These are phyloP conservation scores for Hylaea fasciaria DNA, from an alignment of 2,888 invertebrate genomes.

Conservation along the genomic window DNA sequence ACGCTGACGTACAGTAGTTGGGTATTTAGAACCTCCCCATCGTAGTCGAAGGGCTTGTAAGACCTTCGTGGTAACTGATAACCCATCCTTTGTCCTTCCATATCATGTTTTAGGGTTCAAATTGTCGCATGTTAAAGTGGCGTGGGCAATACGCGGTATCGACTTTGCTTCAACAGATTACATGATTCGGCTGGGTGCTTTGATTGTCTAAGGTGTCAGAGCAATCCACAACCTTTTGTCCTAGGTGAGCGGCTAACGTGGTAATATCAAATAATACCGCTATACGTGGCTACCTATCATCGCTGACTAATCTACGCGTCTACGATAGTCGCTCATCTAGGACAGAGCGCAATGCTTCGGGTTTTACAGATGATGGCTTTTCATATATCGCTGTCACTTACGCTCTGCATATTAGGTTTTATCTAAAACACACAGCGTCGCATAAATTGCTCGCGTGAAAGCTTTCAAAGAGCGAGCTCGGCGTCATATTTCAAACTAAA, in stretches of 20 bases:
- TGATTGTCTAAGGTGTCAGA: neutral
- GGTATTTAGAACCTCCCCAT: slow-evolving; percentile 8
- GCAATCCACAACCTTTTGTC: too few relatives aligned
- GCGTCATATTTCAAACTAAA: slow-evolving; percentile 33
- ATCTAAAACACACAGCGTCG: slow-evolving; percentile 12
- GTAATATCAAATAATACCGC: too few relatives aligned
- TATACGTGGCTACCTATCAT: too few relatives aligned
- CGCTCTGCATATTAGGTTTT: slow-evolving; percentile 5
- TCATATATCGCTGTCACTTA: slow-evolving; percentile 8
- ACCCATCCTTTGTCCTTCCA: slow-evolving; percentile 1
- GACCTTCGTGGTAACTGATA: slow-evolving; percentile 1
- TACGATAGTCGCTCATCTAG: too few relatives aligned
- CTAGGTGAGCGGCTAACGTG: too few relatives aligned
- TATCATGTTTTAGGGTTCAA: slow-evolving; percentile 1
- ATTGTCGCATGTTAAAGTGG: neutral
- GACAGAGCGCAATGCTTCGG: neutral
- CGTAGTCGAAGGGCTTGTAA: slow-evolving; percentile 6
- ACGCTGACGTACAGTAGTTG: slow-evolving; percentile 13
- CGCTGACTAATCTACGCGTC: too few relatives aligned
- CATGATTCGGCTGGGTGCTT: neutral
- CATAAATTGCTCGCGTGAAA: slow-evolving; percentile 21
- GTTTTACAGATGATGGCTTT: slow-evolving; percentile 4
- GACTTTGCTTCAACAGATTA: neutral
- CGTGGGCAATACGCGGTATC: too few relatives aligned
- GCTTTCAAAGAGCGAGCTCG: slow-evolving; percentile 19